These are phyloP conservation scores for Oryctes rhinoceros DNA, from an alignment of 1,140 invertebrate species.

Conservation along the genomic window DNA sequence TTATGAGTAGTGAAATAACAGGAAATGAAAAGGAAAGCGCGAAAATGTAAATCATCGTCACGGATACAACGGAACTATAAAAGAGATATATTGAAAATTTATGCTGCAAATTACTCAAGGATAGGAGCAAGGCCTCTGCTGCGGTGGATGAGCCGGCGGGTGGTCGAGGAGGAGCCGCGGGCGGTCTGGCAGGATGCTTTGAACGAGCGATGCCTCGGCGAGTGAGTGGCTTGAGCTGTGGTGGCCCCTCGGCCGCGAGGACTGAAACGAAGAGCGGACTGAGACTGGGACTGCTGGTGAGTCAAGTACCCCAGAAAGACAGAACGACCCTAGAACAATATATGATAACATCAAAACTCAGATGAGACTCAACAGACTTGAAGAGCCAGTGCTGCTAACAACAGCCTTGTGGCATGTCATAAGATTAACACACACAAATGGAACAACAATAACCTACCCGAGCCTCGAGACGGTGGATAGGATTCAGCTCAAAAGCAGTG, in stretches of 20 bases:
- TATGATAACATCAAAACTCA: neutral
- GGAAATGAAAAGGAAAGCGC: neutral
- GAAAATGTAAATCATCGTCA: neutral
- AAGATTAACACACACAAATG: neutral
- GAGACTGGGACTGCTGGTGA: too few relatives aligned
- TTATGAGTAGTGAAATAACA: neutral
- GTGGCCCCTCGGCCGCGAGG: neutral
- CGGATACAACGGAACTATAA: too few relatives aligned
- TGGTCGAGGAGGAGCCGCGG: neutral
- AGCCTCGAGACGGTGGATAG: slow-evolving; percentile 19
- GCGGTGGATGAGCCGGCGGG: too few relatives aligned
- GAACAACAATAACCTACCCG: slow-evolving; percentile 26
- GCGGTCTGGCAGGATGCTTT: neutral
- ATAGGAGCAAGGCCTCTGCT: too few relatives aligned
- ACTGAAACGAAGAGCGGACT: neutral
- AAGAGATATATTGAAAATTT: too few relatives aligned
- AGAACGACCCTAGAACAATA: neutral
- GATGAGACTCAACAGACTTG: slow-evolving; percentile 11
- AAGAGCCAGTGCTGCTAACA: neutral
- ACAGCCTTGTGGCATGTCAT: slow-evolving; percentile 29
- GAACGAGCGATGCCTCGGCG: neutral
- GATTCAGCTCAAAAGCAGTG: neutral
- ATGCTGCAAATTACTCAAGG: too few relatives aligned
- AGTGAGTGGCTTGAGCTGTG: neutral
- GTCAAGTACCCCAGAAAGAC: neutral